Evolutionary conservation across 1,140 invertebrate species (phyloP).

Genomic region (Pseudomyrmex sp.): DNA sequence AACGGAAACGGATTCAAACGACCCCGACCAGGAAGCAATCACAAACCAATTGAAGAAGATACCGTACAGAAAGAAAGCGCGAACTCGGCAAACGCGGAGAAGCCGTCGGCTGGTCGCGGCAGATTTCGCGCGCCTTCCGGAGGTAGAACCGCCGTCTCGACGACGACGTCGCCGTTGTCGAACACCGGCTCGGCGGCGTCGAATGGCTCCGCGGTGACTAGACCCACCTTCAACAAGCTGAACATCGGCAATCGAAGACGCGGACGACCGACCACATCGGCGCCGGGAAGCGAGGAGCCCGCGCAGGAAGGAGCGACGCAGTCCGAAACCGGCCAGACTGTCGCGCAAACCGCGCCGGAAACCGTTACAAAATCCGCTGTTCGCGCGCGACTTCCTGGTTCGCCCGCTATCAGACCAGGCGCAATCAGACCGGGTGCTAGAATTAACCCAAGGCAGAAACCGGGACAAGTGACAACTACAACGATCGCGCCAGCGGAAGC

Average conservation of each 20-base stretch:
- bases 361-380: constrained; percentile 53
- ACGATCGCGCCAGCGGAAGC: constrained; percentile 76
- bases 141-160: constrained; percentile 72
- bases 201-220: constrained; percentile 69
- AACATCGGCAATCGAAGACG: constrained; percentile 79
- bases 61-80: constrained; percentile 79
- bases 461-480: constrained; percentile 82
- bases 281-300: constrained; percentile 74
- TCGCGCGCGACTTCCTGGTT: constrained; percentile 74
- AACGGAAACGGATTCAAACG: constrained; percentile 75
- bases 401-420: constrained; percentile 84
- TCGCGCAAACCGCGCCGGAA: constrained; percentile 18
- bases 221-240: constrained; percentile 80
- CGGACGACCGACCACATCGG: constrained; percentile 76
- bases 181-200: constrained; percentile 61
- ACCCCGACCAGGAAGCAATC: constrained; percentile 72
- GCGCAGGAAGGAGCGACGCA: constrained; percentile 69
- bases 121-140: constrained; percentile 75
- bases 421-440: constrained; percentile 78
- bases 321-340: constrained; percentile 59
- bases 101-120: constrained; percentile 67
- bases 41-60: constrained; percentile 76
- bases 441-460: constrained; percentile 86
- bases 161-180: constrained; percentile 79
- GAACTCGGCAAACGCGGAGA: constrained; percentile 73